A percentile compares a stretch with the other conserved stretches of the same genome.
phyloP scores from a whole-genome alignment of 2,113 vertebrate species.

The Cyprinodon variegatus region DNA sequence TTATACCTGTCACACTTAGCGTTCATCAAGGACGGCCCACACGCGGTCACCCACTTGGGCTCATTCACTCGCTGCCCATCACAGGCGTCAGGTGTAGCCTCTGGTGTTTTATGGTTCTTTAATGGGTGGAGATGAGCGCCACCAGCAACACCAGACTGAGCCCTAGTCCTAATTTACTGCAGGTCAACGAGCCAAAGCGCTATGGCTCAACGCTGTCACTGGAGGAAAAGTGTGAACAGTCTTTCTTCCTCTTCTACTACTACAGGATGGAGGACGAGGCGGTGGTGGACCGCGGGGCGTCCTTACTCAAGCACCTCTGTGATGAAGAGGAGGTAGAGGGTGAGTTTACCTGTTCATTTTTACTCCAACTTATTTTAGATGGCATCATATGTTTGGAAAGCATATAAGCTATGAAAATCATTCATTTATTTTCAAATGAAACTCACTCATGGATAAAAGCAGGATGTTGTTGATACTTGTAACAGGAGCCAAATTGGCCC shows the following conservation, averaged over 20 bases:
- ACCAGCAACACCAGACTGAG: slow-evolving; percentile 75
- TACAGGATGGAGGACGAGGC: slow-evolving; percentile 99
- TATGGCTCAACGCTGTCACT: slow-evolving; percentile 85
- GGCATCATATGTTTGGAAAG: neutral
- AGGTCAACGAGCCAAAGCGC: slow-evolving; percentile 85
- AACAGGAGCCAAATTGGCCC: neutral
- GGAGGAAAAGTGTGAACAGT: slow-evolving; percentile 95
- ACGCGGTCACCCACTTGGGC: neutral
- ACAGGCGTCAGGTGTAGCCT: neutral
- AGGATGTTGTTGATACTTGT: slow-evolving; percentile 2
- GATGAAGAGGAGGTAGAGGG: slow-evolving; percentile 98
- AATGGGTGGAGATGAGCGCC: slow-evolving; percentile 66
- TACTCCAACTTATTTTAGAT: neutral
- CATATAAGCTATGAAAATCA: neutral
- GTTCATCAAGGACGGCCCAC: slow-evolving; percentile 41
- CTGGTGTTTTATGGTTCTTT: slow-evolving; percentile 17
- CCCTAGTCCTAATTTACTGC: slow-evolving; percentile 82
- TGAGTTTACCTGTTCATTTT: slow-evolving; percentile 70
- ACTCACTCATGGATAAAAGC: neutral
- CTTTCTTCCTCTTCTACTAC: slow-evolving; percentile 98
- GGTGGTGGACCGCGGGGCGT: slow-evolving; percentile 96
- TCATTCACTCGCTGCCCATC: neutral
- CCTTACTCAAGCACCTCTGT: slow-evolving; percentile 93
- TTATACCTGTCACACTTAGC: slow-evolving; percentile 32
- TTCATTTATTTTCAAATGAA: neutral